Evolutionary conservation across 2,888 invertebrate genomes (phyloP).

Genomic region (Dynastes hyllus): DNA sequence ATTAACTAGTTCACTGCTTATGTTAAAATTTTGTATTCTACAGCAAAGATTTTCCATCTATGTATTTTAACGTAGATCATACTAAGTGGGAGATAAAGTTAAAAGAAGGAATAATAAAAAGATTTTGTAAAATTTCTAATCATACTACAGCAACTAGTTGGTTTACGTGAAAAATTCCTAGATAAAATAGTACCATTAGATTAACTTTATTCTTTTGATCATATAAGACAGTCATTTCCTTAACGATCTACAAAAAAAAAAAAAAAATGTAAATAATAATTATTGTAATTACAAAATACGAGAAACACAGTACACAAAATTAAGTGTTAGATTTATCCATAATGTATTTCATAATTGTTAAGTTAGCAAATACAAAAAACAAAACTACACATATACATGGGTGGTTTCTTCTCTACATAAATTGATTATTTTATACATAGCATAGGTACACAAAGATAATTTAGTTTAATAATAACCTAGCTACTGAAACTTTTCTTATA

Average conservation of each 20-base stretch:
- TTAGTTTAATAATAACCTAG: slow-evolving; percentile 65
- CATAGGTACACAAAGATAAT: slow-evolving; percentile 72
- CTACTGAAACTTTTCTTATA: slow-evolving; percentile 51
- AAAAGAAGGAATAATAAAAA: not conserved
- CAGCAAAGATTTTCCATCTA: too few species aligned
- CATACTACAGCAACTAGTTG: not conserved
- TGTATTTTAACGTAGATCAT: too few species aligned
- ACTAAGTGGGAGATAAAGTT: too few species aligned
- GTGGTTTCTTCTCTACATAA: slow-evolving; percentile 67
- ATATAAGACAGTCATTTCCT: slow-evolving; percentile 54
- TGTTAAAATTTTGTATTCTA: too few species aligned
- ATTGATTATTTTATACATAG: slow-evolving; percentile 72
- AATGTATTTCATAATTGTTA: slow-evolving; percentile 68
- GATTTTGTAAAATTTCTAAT: not conserved
- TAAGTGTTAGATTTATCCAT: slow-evolving; percentile 64
- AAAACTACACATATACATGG: slow-evolving; percentile 72
- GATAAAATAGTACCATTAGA: slow-evolving; percentile 51
- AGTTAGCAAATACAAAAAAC: slow-evolving; percentile 71
- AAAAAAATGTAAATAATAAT: slow-evolving; percentile 42
- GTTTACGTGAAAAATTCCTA: slow-evolving; percentile 9
- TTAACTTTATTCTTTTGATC: slow-evolving; percentile 53
- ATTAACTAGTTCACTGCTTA: too few species aligned
- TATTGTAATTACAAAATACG: slow-evolving; percentile 62
- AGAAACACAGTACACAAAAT: slow-evolving; percentile 63
- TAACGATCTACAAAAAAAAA: slow-evolving; percentile 54